phyloP scores from a whole-genome alignment of 1,140 invertebrate genomes.

The Eciton burchellii region DNA sequence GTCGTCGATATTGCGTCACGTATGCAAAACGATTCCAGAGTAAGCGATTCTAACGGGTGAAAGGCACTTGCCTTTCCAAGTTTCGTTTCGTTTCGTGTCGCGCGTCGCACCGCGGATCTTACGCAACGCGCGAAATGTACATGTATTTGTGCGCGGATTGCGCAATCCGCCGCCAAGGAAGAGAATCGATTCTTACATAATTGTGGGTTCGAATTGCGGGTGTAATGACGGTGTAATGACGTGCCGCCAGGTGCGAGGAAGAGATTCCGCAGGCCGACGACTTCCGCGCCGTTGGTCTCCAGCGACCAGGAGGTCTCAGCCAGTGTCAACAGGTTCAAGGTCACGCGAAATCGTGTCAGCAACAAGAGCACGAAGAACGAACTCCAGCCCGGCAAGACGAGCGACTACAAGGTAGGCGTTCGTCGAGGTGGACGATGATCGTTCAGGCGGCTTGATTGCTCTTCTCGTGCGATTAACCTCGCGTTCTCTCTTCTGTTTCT shows the following conservation, averaged over 20 bases:
- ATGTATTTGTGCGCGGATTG: conserved; percentile 35
- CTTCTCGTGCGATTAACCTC: not conserved
- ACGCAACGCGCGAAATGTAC: conserved; percentile 43
- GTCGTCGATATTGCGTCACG: conserved; percentile 30
- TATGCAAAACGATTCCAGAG: conserved; percentile 35
- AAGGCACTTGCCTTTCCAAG: conserved; percentile 51
- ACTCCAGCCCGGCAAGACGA: conserved; percentile 86
- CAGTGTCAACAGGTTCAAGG: conserved; percentile 89
- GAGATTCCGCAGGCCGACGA: conserved; percentile 86
- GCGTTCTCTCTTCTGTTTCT: no score
- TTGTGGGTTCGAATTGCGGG: conserved; percentile 24
- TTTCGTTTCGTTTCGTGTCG: conserved; percentile 40
- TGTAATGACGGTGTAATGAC: not conserved
- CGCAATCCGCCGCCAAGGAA: conserved; percentile 25
- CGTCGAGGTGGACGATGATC: not conserved
- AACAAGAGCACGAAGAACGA: conserved; percentile 87
- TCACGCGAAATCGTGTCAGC: conserved; percentile 87
- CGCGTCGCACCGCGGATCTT: conserved; percentile 46
- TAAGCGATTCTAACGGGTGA: conserved; percentile 54
- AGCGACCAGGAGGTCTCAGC: conserved; percentile 89
- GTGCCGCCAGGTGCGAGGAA: conserved; percentile 84
- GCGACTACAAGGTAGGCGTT: conserved; percentile 86
- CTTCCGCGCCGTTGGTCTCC: conserved; percentile 80
- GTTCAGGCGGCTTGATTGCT: not conserved
- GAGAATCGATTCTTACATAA: conserved; percentile 48